phyloP scores from a whole-genome alignment of 2,797 vertebrate genomes.

The Trematomus bernacchii region DNA sequence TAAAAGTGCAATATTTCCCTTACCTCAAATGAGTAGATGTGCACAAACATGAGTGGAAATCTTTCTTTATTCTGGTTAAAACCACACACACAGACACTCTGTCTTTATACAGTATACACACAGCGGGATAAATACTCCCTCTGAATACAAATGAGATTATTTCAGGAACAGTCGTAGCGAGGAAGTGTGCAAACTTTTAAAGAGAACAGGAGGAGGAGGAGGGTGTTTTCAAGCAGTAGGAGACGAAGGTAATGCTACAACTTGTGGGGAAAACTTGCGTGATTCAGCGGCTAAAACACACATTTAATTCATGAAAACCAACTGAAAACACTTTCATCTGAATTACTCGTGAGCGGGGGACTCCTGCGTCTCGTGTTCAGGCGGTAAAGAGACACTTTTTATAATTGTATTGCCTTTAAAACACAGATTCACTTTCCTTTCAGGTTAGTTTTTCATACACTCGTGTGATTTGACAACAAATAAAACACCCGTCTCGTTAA shows the following conservation, averaged over 20 bases:
- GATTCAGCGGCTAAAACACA: background rate
- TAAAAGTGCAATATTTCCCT: no score
- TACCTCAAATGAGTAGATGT: no score
- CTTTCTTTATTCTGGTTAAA: conserved; percentile 73
- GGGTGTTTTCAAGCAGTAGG: background rate
- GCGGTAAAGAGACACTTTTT: no score
- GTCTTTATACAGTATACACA: conserved; percentile 35
- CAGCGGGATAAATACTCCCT: conserved; percentile 2
- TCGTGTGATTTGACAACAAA: conserved; percentile 59
- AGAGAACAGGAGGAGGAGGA: background rate
- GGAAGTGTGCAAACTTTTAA: conserved; percentile 49
- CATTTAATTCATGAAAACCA: background rate
- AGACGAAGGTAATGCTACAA: conserved; percentile 14
- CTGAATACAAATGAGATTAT: conserved; percentile 7
- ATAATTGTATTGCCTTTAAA: background rate
- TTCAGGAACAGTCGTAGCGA: conserved; percentile 56
- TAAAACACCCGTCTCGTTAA: conserved; percentile 58
- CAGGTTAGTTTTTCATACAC: background rate
- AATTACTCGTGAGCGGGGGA: no score
- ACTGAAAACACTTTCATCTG: no score
- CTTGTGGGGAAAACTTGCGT: background rate
- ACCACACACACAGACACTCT: conserved; percentile 49
- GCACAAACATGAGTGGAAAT: conserved; percentile 51
- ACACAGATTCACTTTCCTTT: no score
- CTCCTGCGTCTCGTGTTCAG: no score